Evolutionary conservation across 2,797 vertebrate species (phyloP), one percentile per base, ranked within the genome.

Genomic region (Diglossa cyanea): DNA sequence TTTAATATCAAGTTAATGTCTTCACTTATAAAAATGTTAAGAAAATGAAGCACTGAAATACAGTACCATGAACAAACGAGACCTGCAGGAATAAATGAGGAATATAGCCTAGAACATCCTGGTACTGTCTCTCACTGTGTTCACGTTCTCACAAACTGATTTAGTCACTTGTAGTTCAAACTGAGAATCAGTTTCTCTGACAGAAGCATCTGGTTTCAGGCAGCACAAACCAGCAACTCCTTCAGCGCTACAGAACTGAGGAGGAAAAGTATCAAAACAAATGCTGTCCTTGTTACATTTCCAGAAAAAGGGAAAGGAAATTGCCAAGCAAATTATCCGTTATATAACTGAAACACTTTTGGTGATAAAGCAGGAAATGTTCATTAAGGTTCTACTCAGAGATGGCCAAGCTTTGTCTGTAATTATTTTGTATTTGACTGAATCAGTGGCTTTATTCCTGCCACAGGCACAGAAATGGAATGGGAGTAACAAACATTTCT

Each of bases 321-420:
- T 14, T 8, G 25, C 54, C 26, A 40, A 77, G 66, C 20, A 63
- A 75, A 86, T 62, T 18, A 47, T 12, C 19, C 44, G 15, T 30
- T 4, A 7, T 0, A 24, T 0, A 73, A 26, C 5, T 65, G 40
- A 48, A 87, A 63, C 2, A 18, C 16, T 39, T 51, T 10, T 42
- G 60, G 75, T 72, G 42, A 33, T 17, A 70, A 70, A 14, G 61
- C 44, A 76, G 48, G 55, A 47, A 76, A 70, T 0, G 6, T 13
- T 42, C 40, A 18, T 10, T 60, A 48, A 60, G 23, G 72, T 47
- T 83, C 48, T 25, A 16, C 37, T 53, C 31, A 44, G 42, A 77
- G 44, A 58, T 18, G 11, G 28, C 30, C 58, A 81, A 80, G 40
- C 13, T 80, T 37, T 21, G 42, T 25, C 63, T 48, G 3, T 6